Base-by-base conservation (phyloP, 2,888 invertebrate species). In the Coremacera marginata region DNA sequence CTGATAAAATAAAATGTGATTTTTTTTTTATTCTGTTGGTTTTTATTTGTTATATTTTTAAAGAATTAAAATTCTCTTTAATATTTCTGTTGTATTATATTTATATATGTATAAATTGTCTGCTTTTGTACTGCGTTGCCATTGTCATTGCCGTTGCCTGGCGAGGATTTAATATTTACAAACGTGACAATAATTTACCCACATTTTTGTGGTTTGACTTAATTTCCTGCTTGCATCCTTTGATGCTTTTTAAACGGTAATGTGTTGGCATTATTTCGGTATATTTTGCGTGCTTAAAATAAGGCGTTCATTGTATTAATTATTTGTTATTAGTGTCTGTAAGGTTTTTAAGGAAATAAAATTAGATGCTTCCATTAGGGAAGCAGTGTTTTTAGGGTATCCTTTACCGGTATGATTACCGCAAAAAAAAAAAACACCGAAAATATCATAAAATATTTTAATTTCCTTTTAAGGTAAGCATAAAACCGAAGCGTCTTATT, bases 131-230 rank as follows among this genome's bases (percentile, higher is more conserved):
- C 27, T 60, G 25, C 11, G 16, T 60, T 60, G 25, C 27, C 9
- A 2, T 22, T 57, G 22, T 14, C 22, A 8, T 3, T 27, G 14
- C 16, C 16, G 60, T 60, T 60, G 60, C 55, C 2, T 55, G 55
- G 14, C 27, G 25, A 60, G 25, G 60, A 19, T 25, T 44, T 44
- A 60, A 27, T 60, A 60, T 60, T 60, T 60, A 27, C 60, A 27
- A 60, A 27, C 60, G 27, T 22, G 27, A 27, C 60, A 60, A 60
- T 60, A 60, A 60, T 60, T 60, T 60, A 27, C 60, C 60, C 60
- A 60, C 60, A 60, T 60, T 60, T 44, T 60, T 60, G 60, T 9
- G 60, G 60, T 60, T 22, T 19, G 60, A 60, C 60, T 60, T 60
- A 60, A 60, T 60, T 60, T 60, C 60, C 60, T 60, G 60, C 22